phyloP scores from a whole-genome alignment of 2,888 invertebrate genomes.

The Tyria jacobaeae region DNA sequence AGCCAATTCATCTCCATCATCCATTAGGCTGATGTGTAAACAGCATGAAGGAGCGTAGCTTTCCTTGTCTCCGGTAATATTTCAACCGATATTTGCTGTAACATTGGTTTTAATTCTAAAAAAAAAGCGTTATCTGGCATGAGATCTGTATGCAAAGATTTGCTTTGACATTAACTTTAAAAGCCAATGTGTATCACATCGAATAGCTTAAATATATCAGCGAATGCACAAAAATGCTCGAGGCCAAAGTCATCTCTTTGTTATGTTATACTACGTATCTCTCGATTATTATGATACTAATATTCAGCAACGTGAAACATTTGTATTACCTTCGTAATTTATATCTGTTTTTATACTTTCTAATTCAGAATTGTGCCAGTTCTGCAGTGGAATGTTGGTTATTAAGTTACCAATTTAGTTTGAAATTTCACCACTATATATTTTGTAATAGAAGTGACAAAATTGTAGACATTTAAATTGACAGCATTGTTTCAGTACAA shows the following conservation, averaged over 20 bases:
- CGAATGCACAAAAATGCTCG: conserved; percentile 15
- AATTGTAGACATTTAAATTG: conserved; percentile 10
- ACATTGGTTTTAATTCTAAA: conserved; percentile 46
- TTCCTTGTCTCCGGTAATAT: conserved; percentile 50
- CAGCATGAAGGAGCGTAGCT: conserved; percentile 36
- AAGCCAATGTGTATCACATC: conserved; percentile 26
- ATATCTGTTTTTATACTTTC: conserved; percentile 2
- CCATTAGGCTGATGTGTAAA: conserved; percentile 42
- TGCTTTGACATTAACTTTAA: conserved; percentile 25
- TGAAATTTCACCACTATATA: conserved; percentile 24
- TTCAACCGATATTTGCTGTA: conserved; percentile 54
- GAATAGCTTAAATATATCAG: conserved; percentile 39
- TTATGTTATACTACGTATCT: conserved; percentile 24
- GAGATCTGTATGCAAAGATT: conserved; percentile 24
- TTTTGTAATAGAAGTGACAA: conserved; percentile 8
- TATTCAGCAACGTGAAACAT: conserved; percentile 15
- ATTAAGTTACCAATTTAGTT: background rate
- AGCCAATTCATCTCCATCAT: conserved; percentile 56
- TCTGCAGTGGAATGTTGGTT: background rate
- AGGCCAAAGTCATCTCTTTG: conserved; percentile 31
- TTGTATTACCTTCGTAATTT: conserved; percentile 12
- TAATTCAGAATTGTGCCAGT: conserved; percentile 3
- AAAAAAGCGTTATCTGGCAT: conserved; percentile 59
- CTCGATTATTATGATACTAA: conserved; percentile 16
- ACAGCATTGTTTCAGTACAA: conserved; percentile 26